phyloP scores from a whole-genome alignment of 1,140 invertebrate genomes.

The Drosophila sproati region DNA sequence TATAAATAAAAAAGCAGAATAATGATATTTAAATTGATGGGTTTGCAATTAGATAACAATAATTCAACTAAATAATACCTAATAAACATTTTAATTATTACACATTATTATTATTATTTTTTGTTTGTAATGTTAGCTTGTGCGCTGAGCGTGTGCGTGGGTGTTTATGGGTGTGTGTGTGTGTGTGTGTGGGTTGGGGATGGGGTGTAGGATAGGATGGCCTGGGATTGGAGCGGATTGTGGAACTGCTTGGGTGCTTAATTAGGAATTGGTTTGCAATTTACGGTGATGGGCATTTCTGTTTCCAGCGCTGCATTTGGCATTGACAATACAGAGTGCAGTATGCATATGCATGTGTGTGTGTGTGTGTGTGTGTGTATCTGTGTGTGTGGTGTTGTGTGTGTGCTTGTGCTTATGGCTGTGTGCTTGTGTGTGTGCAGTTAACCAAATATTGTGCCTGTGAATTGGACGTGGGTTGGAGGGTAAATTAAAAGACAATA shows the following conservation, averaged over 20 bases:
- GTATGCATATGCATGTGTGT: conserved; percentile 19
- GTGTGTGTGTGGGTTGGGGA: conserved; percentile 8
- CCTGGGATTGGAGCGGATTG: conserved; percentile 12
- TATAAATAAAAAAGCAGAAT: conserved; percentile 31
- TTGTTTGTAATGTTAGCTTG: conserved; percentile 23
- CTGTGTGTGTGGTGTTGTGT: conserved; percentile 24
- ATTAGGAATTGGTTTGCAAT: conserved; percentile 43
- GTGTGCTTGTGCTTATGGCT: conserved; percentile 21
- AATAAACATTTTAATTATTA: conserved; percentile 40
- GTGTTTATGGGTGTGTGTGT: conserved; percentile 10
- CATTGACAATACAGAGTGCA: conserved; percentile 41
- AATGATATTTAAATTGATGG: conserved; percentile 34
- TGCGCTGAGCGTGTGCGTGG: conserved; percentile 4
- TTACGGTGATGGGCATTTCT: conserved; percentile 71
- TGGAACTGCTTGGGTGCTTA: conserved; percentile 6
- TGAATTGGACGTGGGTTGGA: conserved; percentile 63
- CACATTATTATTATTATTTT: conserved; percentile 20
- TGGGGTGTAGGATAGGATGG: conserved; percentile 5
- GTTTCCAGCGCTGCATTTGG: conserved; percentile 65
- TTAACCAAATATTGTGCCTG: conserved; percentile 77
- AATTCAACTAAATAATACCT: conserved; percentile 71
- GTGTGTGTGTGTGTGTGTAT: conserved; percentile 27
- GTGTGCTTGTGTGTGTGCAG: conserved; percentile 45
- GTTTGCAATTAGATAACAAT: conserved; percentile 56
- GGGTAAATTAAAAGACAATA: conserved; percentile 55